Conservation (phyloP, 2,797 vertebrate genomes). For the Pantherophis vulpinus region DNA sequence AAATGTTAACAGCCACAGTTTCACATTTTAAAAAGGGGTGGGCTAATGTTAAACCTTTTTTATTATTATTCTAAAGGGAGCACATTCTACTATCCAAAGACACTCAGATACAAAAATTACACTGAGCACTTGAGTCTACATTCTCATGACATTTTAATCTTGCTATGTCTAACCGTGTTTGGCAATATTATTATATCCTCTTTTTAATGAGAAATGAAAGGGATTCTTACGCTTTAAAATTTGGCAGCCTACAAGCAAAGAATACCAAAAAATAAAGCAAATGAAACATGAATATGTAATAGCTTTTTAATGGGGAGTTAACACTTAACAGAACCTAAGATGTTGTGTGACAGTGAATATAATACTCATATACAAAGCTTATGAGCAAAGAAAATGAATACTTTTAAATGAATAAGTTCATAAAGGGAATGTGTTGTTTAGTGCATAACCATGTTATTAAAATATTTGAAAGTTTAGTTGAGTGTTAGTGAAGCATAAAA, state of each 20-base stretch:
- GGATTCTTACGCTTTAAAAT: background rate
- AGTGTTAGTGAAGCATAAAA: background rate
- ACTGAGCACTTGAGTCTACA: background rate
- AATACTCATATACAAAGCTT: background rate
- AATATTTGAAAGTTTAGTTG: background rate
- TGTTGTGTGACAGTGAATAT: background rate
- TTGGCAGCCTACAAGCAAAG: background rate
- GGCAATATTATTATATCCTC: background rate
- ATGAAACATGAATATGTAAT: background rate
- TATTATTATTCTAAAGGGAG: slow-evolving; percentile 5
- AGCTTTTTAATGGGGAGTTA: background rate
- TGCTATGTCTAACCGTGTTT: background rate
- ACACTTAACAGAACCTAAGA: background rate
- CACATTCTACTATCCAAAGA: background rate
- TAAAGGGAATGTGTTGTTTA: background rate
- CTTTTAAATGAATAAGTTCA: background rate
- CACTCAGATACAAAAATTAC: background rate
- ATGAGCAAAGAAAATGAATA: background rate
- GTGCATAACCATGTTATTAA: background rate
- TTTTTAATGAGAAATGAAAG: background rate
- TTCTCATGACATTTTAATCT: background rate
- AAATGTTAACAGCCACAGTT: background rate
- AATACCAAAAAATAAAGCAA: background rate
- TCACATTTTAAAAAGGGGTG: background rate
- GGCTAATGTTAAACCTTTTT: background rate